Evolutionary conservation across 2,113 vertebrate species (phyloP).

Genomic region (Crotalus viridis): DNA sequence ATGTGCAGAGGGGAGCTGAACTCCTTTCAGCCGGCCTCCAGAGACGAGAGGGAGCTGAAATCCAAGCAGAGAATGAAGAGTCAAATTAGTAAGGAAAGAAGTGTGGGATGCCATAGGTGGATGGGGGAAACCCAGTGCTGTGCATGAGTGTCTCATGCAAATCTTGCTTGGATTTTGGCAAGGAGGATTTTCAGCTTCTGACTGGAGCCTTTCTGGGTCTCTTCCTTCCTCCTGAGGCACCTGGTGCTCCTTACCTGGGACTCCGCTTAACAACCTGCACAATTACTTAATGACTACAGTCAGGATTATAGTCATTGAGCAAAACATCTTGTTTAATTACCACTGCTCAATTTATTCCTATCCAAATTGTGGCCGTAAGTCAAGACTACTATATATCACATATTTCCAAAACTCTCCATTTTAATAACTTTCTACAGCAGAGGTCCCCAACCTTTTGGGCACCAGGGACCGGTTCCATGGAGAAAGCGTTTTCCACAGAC

Average conservation of each 20-base stretch:
- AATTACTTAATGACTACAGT: neutral
- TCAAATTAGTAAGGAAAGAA: neutral
- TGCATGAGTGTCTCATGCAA: neutral
- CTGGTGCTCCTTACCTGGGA: neutral
- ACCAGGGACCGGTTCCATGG: too few relatives aligned
- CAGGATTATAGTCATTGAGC: neutral
- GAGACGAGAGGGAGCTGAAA: neutral
- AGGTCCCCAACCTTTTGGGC: too few relatives aligned
- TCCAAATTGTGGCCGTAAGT: neutral
- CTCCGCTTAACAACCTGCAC: neutral
- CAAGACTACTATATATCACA: neutral
- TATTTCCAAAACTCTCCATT: neutral
- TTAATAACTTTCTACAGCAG: neutral
- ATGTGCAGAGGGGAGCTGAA: neutral
- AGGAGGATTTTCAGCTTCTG: neutral
- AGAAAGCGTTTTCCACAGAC: too few relatives aligned
- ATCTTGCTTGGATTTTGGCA: neutral
- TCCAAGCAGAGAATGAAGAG: neutral
- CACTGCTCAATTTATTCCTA: neutral
- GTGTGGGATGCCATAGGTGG: neutral
- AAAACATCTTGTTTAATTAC: neutral
- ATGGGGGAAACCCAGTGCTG: neutral
- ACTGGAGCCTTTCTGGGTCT: neutral
- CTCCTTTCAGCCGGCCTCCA: neutral
- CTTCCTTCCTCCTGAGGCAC: neutral